phyloP scores from a whole-genome alignment of 2,113 vertebrate genomes.

The Rallus limicola region DNA sequence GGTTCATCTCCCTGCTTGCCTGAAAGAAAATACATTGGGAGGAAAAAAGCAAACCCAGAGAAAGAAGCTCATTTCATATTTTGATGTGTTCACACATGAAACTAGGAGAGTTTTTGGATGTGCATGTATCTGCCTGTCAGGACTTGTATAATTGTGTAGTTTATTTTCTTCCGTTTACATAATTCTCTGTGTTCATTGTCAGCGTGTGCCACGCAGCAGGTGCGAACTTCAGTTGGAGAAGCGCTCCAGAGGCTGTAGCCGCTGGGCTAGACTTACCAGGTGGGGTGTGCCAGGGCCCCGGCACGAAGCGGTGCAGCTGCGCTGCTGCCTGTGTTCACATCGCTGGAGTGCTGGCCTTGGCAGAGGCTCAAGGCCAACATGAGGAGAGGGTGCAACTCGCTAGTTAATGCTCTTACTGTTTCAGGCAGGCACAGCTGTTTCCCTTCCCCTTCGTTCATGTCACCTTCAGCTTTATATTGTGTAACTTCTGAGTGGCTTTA shows the following conservation, averaged over 20 bases:
- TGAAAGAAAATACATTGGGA: not conserved
- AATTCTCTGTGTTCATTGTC: not conserved
- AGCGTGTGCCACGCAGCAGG: not conserved
- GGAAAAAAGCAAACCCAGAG: not conserved
- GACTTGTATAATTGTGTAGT: not conserved
- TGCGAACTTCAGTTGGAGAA: not conserved
- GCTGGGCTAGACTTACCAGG: not conserved
- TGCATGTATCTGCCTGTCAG: not conserved
- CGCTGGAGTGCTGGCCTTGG: fast-evolving
- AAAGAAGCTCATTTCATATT: not conserved
- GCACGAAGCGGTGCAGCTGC: not conserved
- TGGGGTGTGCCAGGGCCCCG: not conserved
- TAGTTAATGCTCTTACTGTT: not conserved
- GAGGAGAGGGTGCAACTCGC: not conserved
- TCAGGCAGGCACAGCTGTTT: not conserved
- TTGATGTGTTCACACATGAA: not conserved
- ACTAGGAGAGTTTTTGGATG: not conserved
- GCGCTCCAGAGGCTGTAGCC: not conserved
- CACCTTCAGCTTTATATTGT: not conserved
- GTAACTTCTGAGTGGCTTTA: not conserved
- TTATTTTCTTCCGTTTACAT: not conserved
- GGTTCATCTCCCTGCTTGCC: not conserved
- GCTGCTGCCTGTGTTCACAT: not conserved
- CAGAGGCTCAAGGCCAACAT: not conserved
- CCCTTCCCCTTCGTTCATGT: not conserved